Evolutionary conservation across 92 coral and sea anemone species (phyloP).

Genomic region (Zoanthus sociatus): DNA sequence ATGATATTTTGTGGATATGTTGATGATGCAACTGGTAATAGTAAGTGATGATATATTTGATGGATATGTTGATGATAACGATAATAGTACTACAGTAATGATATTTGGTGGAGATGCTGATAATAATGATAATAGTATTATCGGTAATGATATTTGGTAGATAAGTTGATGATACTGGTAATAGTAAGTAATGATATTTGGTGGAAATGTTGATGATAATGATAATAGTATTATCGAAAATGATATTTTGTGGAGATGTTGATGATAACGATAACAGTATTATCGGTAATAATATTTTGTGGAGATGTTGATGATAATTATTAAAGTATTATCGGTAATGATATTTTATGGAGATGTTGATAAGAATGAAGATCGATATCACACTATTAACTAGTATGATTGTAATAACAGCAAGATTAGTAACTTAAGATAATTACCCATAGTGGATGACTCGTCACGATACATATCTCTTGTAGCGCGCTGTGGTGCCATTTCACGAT

Average conservation of each 20-base stretch:
- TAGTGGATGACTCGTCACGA: not conserved
- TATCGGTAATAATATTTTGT: too few species aligned
- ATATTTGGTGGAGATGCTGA: too few species aligned
- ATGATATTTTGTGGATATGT: too few species aligned
- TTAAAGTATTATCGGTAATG: too few species aligned
- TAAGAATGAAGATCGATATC: not conserved
- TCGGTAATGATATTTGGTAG: not conserved
- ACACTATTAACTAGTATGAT: not conserved
- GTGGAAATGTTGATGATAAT: not conserved
- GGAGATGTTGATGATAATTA: not conserved
- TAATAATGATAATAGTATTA: too few species aligned
- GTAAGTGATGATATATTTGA: too few species aligned
- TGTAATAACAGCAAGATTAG: not conserved
- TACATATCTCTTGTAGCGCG: constrained; percentile 57
- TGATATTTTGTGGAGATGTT: not conserved
- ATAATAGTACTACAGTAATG: too few species aligned
- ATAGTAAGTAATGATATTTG: not conserved
- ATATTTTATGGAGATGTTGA: too few species aligned
- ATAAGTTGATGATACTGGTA: not conserved
- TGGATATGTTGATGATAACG: too few species aligned
- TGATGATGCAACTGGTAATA: too few species aligned
- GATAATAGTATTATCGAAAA: not conserved
- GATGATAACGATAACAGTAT: not conserved
- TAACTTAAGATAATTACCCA: not conserved
- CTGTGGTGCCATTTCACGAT: constrained; percentile 72